Base-by-base conservation (phyloP, 2,113 vertebrate species). In the Hassar affinis region DNA sequence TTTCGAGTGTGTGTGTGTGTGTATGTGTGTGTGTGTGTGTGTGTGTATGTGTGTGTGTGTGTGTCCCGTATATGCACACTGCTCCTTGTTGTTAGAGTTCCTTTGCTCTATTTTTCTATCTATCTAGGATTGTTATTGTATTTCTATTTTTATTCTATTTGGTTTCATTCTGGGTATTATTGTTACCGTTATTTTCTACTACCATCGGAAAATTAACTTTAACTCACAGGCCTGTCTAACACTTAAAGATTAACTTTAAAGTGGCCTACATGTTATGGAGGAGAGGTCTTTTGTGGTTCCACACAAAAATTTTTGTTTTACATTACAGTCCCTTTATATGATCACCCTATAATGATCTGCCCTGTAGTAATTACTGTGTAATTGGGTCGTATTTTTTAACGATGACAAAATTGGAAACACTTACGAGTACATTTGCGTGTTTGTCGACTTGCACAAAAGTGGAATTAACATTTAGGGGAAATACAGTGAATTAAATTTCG, bases 91-190 rank as follows among this genome's bases (percentile, higher is more conserved):
- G 85, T 92, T 93, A 90, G 91, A 89, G 86, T 94, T 95, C 78
- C 86, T 93, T 94, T 93, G 92, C 89, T 94, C 90, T 94, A 95
- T 95, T 95, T 95, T 94, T 94, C 89, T 94, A 95, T 94, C 92
- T 93, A 94, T 79, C 92, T 93, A 94, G 86, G 89, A 91, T 91
- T 87, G 80, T 90, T 88, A 84, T 85, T 88, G 85, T 88, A 89
- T 86, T 88, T 87, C 82, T 91, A 89, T 91, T 85, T 90, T 92
- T 90, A 91, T 92, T 90, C 87, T 85, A 92, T 90, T 93, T 84
- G 81, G 81, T 84, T 85, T 91, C 64, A 89, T 90, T 42, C 81
- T 80, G 86, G 86, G 90, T 87, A 72, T 90, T 87, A 78, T 86
- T 81, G 84, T 85, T 88, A 86, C 4, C 6, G 59, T 88, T 88